Conservation (phyloP, 2,113 vertebrate genomes). For the Prolemur simus region DNA sequence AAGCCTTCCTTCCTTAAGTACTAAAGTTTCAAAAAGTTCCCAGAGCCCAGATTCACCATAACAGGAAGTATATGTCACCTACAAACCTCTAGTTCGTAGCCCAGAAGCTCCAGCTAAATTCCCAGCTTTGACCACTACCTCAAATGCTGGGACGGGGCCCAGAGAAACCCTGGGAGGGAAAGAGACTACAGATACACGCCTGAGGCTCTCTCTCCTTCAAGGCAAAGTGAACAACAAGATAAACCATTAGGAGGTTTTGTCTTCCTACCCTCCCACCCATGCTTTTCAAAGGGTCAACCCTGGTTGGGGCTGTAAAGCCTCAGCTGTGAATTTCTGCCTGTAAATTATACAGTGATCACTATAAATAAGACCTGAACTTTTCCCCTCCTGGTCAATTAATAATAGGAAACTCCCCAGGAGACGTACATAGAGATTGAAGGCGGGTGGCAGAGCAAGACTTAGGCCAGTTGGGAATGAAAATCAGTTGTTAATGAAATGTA, state of each 20-base stretch:
- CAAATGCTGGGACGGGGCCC: neutral
- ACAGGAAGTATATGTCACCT: neutral
- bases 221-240: neutral
- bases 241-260: neutral
- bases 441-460: neutral
- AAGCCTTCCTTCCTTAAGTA: neutral
- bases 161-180: neutral
- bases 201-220: neutral
- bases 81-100: neutral
- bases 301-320: neutral
- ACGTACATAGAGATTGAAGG: neutral
- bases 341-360: neutral
- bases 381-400: neutral
- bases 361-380: neutral
- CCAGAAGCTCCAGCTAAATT: neutral
- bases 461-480: neutral
- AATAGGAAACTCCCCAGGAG: neutral
- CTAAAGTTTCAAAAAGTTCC: neutral
- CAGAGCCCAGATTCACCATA: neutral
- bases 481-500: neutral
- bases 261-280: neutral
- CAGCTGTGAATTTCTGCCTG: neutral
- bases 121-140: neutral
- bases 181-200: neutral
- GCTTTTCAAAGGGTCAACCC: neutral